Base-by-base conservation (phyloP, 2,888 invertebrate genomes). In the Carabus problematicus region DNA sequence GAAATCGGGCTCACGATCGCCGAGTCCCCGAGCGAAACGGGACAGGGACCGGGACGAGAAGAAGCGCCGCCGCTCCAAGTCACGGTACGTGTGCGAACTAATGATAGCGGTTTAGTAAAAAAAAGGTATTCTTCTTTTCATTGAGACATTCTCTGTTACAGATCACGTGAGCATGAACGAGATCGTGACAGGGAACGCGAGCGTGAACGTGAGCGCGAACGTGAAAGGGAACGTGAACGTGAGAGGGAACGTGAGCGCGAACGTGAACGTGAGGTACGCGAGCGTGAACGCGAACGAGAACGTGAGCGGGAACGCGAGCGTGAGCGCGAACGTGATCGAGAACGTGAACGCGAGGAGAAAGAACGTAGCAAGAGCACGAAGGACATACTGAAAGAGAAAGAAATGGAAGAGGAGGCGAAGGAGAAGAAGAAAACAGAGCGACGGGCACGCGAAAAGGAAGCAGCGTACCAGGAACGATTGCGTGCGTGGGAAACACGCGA, bases 391-490 rank as follows among this genome's bases (percentile, higher is more conserved):
- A 85, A 88, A 1, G 93, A 93, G 76, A 89, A 92, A 75, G 93
- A 93, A 83, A 88, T 95, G 74, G 97, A 97, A 79, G 97, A 98
- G 77, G 97, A 98, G 81, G 87, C 90, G 16, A 89, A 95, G 70
- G 97, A 98, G 78, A 89, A 93, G 77, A 93, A 96, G 79, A 91
- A 95, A 75, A 84, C 90, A 6, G 97, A 98, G 79, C 90, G 97
- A 81, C 91, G 94, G 81, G 93, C 97, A 0, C 83, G 96, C 9
- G 97, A 98, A 79, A 97, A 97, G 82, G 98, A 98, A 82, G 92
- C 93, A 41, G 94, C 95, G n/a, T 98, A 98, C 82, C 97, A 98
- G 83, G 95, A 93, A 85, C 85, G 94, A 82, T 84, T 85, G 71
- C 77, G 80, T 70, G 85, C 87, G 41, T 98, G 97, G 97, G 97